Percentiles rank a stretch among this genome's conserved stretches.
Conservation (phyloP, 2,797 vertebrate genomes). For the Clarias fuscus region DNA sequence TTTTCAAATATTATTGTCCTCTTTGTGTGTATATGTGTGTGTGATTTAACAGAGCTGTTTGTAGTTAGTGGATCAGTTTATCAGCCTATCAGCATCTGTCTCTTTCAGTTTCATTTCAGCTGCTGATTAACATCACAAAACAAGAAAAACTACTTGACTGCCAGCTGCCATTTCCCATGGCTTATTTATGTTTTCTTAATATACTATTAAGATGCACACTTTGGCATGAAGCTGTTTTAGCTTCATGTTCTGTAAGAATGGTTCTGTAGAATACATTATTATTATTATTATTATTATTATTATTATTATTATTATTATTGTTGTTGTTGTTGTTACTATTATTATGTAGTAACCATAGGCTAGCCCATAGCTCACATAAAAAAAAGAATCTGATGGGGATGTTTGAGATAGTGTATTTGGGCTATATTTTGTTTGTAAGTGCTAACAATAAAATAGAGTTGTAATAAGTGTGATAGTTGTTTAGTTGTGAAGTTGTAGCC, state of each 20-base stretch:
- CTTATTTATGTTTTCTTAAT: not conserved
- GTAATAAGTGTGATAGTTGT: not conserved
- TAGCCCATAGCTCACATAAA: not conserved
- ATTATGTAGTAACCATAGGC: not conserved
- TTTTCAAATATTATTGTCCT: not conserved
- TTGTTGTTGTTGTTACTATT: too few species aligned
- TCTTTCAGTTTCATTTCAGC: slow-evolving; percentile 17
- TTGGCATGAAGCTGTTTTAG: not conserved
- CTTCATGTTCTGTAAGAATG: not conserved
- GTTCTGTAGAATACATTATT: not conserved
- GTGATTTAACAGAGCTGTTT: not conserved
- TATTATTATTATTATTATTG: not conserved
- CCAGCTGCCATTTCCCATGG: not conserved
- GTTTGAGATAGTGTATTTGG: not conserved
- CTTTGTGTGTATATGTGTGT: not conserved
- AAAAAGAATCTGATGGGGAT: not conserved
- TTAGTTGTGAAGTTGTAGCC: slow-evolving; percentile 7
- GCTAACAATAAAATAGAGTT: not conserved
- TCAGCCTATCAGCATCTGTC: not conserved
- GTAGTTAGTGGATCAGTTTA: not conserved
- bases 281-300: not conserved
- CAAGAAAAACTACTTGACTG: not conserved
- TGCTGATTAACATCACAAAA: slow-evolving; percentile 17
- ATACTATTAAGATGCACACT: not conserved
- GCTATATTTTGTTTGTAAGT: not conserved